Evolutionary conservation across 92 coral and sea anemone genomes (phyloP).

Genomic region (Phenganax marumi): DNA sequence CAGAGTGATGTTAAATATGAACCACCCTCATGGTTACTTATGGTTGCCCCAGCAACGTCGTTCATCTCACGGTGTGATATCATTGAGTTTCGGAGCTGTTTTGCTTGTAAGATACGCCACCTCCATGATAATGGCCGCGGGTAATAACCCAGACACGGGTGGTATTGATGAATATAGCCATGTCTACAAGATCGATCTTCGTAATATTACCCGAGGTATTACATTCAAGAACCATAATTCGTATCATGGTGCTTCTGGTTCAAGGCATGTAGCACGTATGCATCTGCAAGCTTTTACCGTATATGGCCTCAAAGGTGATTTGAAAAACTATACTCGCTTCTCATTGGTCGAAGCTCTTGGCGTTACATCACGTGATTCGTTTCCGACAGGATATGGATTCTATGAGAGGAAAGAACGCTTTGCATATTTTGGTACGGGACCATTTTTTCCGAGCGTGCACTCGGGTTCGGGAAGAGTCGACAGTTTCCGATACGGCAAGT

Average conservation of each 20-base stretch:
- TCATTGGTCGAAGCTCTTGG: constrained; percentile 47
- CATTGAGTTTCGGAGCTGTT: constrained; percentile 29
- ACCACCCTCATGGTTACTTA: constrained; percentile 41
- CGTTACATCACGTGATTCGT: constrained; percentile 39
- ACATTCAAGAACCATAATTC: constrained; percentile 44
- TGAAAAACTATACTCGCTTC: constrained; percentile 18
- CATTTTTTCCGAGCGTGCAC: constrained; percentile 48
- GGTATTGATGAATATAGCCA: constrained; percentile 39
- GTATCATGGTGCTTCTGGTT: constrained; percentile 35
- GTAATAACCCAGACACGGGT: constrained; percentile 39
- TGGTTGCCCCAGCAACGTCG: constrained; percentile 44
- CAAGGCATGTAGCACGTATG: constrained; percentile 18
- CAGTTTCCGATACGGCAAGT: constrained; percentile 16
- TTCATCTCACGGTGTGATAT: constrained; percentile 38
- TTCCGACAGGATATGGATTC: constrained; percentile 40
- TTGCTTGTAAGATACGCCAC: constrained; percentile 43
- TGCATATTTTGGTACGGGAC: constrained; percentile 21
- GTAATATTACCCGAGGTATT: constrained; percentile 27
- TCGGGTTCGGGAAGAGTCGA: constrained; percentile 21
- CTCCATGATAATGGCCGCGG: constrained; percentile 50
- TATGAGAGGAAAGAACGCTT: constrained; percentile 28
- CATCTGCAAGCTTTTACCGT: constrained; percentile 44
- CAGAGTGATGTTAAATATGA: constrained; percentile 44
- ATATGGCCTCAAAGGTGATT: constrained; percentile 38
- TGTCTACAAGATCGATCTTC: constrained; percentile 29